Evolutionary conservation across 2,113 vertebrate species (phyloP).

Genomic region (Shinisaurus crocodilurus): DNA sequence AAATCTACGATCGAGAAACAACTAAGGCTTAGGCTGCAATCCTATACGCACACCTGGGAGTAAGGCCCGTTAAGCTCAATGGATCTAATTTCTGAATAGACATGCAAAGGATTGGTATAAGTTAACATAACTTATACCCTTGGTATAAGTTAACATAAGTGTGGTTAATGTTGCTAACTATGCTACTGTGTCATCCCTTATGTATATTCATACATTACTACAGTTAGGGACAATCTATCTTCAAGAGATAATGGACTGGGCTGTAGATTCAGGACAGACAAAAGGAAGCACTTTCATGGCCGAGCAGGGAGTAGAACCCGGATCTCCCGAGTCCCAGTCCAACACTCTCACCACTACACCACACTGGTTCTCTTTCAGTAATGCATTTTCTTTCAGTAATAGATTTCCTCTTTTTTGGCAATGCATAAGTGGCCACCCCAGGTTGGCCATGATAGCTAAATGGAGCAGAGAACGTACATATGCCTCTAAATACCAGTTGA

Average conservation of each 20-base stretch:
- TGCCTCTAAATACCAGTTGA: not conserved
- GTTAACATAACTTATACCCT: not conserved
- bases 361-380: too few species aligned
- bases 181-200: not conserved
- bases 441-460: not conserved
- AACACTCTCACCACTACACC: too few species aligned
- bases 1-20: not conserved
- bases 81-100: not conserved
- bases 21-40: not conserved
- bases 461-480: not conserved
- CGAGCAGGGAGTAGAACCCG: too few species aligned
- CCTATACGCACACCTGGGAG: not conserved
- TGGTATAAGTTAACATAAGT: not conserved
- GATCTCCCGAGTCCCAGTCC: too few species aligned
- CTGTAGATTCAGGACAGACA: not conserved
- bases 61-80: not conserved
- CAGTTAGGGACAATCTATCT: not conserved
- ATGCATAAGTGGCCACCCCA: not conserved
- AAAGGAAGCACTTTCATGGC: too few species aligned
- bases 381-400: too few species aligned
- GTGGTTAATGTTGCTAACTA: not conserved
- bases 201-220: not conserved
- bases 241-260: not conserved
- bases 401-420: too few species aligned
- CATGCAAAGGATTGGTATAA: not conserved